These are phyloP conservation scores for Sciurus niger DNA, from an alignment of 2,113 vertebrate species.

Conservation along the genomic window DNA sequence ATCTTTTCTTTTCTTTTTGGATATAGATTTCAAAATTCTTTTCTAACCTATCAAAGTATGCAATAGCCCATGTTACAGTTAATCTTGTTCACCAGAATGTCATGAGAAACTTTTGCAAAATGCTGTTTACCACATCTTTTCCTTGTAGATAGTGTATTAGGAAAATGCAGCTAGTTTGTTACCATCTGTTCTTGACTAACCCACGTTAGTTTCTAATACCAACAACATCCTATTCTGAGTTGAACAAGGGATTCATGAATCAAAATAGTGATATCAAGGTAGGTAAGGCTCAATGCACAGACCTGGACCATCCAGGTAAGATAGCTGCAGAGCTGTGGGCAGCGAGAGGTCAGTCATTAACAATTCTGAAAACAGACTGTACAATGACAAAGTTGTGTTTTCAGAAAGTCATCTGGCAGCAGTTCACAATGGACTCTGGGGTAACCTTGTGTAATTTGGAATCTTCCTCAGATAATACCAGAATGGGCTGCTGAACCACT, in stretches of 20 bases:
- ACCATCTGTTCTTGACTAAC: constrained; percentile 14
- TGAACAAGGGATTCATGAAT: background rate
- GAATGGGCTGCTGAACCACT: background rate
- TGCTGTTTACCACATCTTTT: background rate
- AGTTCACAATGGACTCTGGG: background rate
- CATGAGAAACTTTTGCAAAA: background rate
- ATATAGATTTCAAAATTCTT: constrained; percentile 33
- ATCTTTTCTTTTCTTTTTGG: background rate
- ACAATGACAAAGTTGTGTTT: background rate
- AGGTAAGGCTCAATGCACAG: background rate
- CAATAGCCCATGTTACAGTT: background rate
- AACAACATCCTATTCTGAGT: background rate
- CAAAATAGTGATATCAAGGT: background rate
- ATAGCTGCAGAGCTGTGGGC: background rate
- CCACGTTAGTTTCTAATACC: background rate
- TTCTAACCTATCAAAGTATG: constrained; percentile 12
- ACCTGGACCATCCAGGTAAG: background rate
- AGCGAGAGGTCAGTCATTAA: background rate
- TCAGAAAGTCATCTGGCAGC: background rate
- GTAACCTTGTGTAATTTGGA: background rate
- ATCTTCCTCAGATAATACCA: background rate
- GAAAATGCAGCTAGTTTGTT: background rate
- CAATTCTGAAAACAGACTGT: background rate
- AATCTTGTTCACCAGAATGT: constrained; percentile 45
- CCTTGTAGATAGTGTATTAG: background rate